Evolutionary conservation across 2,888 invertebrate genomes (phyloP), one percentile per base, ranked within the genome.

Genomic region (Hydriomena furcata): DNA sequence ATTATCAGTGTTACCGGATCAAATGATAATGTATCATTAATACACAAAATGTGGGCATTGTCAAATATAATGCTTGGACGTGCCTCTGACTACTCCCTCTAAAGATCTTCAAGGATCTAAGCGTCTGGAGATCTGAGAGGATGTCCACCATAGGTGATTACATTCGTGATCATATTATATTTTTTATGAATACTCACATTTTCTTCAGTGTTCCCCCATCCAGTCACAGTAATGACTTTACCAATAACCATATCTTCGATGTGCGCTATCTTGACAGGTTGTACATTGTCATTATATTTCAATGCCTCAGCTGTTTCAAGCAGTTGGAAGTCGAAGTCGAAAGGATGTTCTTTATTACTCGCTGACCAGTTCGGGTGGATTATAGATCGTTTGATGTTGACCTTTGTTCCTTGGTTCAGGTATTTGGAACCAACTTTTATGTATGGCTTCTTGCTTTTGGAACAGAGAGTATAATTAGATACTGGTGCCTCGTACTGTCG

Each of bases 171-270:
- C n/a, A n/a, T n/a, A n/a, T n/a, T n/a, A n/a, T n/a, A n/a, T n/a
- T n/a, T n/a, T n/a, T n/a, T n/a, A n/a, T n/a, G n/a, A n/a, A 17
- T 13, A 80, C 87, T 84, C 61, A 88, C 89, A 60, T 85, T 84
- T 62, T 89, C 88, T 8, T 78, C 73, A 1, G 85, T 87, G 23
- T 85, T 84, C 0, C 90, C 89, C 91, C 91, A 91, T 12, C 91
- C 91, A 24, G 88, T 84, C 0, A 89, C 89, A 0, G 84, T 82
- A 0, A 89, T 56, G 0, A 85, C 72, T 55, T 82, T 85, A 0
- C 89, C 91, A 34, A 84, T 79, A 0, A 79, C 73, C 84, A 90
- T 84, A 31, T 90, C 89, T 51, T 85, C 79, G 0, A 84, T 76
- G 37, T 75, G 78, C 0, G 79, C 90, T n/a, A 91, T 55, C 53